Evolutionary conservation across 92 coral and sea anemone genomes (phyloP).

Genomic region (Actinernus sp.): DNA sequence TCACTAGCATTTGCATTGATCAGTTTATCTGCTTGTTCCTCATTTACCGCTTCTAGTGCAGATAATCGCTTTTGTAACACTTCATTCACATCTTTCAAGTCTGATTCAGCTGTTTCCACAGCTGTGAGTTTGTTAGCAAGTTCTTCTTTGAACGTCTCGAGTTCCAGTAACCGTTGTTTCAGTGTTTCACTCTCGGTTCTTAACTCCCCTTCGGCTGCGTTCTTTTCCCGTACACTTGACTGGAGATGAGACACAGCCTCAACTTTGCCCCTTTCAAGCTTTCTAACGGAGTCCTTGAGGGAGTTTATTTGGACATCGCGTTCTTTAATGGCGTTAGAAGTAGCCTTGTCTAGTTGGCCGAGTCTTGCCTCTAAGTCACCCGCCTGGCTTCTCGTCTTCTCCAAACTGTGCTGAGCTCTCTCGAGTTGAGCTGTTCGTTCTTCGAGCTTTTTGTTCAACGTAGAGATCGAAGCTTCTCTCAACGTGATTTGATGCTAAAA

Average conservation of each 20-base stretch:
- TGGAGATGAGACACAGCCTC: conserved; percentile 61
- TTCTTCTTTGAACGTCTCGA: conserved; percentile 17
- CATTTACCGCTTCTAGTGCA: conserved; percentile 7
- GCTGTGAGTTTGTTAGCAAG: conserved; percentile 37
- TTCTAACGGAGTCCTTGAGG: conserved; percentile 47
- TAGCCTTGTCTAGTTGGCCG: conserved; percentile 29
- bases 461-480: conserved; percentile 54
- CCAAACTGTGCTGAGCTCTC: conserved; percentile 28
- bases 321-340: conserved; percentile 34
- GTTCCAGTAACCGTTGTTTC: conserved; percentile 12
- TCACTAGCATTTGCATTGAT: neutral
- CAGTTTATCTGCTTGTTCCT: conserved; percentile 16
- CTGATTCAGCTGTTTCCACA: conserved; percentile 19
- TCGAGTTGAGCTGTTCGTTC: conserved; percentile 58
- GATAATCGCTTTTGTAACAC: conserved; percentile 3
- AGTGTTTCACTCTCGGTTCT: conserved; percentile 19
- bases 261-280: conserved; percentile 48
- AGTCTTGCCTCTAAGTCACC: conserved; percentile 41
- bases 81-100: conserved; percentile 31
- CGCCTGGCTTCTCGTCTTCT: conserved; percentile 37
- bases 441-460: conserved; percentile 48
- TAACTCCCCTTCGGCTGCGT: conserved; percentile 11
- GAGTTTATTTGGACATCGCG: conserved; percentile 49
- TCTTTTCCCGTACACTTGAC: conserved; percentile 28
- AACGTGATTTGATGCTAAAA: conserved; percentile 46